Evolutionary conservation across 2,113 vertebrate genomes (phyloP).

Genomic region (Rostratula benghalensis): DNA sequence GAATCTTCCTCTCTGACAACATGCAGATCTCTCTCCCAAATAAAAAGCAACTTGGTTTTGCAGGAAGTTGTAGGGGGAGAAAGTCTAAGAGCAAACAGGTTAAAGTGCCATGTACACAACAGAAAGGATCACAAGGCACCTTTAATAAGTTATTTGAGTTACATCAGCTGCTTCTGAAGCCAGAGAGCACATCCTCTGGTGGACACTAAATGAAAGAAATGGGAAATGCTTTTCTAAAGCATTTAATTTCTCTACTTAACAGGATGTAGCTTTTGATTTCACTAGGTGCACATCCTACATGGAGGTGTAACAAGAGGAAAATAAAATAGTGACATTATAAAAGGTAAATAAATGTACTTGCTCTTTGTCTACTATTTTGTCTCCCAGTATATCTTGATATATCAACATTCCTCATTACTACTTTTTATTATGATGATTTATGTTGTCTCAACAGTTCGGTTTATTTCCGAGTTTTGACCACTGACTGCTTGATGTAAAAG

Average conservation of each 20-base stretch:
- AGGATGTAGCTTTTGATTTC: background rate
- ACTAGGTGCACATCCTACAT: background rate
- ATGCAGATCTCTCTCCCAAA: background rate
- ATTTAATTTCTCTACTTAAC: background rate
- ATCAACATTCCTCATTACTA: background rate
- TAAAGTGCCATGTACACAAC: background rate
- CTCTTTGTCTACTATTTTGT: background rate
- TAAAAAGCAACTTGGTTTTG: slow-evolving; percentile 13
- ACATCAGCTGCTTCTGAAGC: slow-evolving; percentile 15
- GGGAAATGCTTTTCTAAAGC: background rate
- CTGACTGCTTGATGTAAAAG: background rate
- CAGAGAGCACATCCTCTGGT: background rate
- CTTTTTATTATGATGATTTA: background rate
- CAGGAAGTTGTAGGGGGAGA: background rate
- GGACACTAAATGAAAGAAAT: background rate
- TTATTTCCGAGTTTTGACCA: slow-evolving; percentile 1
- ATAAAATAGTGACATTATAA: background rate
- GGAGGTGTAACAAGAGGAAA: background rate
- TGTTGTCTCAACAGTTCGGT: background rate
- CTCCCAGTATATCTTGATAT: background rate
- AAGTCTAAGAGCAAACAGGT: slow-evolving; percentile 9
- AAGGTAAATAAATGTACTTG: slow-evolving; percentile 4
- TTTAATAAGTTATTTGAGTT: background rate
- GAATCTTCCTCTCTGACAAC: slow-evolving; percentile 3
- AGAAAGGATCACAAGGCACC: background rate